phyloP scores from a whole-genome alignment of 2,797 vertebrate species.

The Cryptoblepharus egeriae region DNA sequence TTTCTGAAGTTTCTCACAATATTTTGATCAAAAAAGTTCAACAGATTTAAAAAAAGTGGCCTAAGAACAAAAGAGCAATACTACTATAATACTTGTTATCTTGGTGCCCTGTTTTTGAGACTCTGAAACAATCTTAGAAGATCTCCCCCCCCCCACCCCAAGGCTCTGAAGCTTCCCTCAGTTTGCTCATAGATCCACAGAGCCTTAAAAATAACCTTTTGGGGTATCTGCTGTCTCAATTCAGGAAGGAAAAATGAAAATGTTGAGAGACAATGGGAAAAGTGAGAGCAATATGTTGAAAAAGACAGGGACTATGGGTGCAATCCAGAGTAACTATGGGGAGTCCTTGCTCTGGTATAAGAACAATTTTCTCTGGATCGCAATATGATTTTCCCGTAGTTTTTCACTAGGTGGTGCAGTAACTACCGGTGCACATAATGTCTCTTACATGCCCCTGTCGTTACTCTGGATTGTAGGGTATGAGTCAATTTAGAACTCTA shows the following conservation, averaged over 20 bases:
- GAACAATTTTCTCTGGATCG: too few species aligned
- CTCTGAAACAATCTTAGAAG: not conserved
- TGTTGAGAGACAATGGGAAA: not conserved
- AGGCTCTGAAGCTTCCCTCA: not conserved
- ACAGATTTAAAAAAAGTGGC: not conserved
- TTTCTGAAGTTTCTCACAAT: conserved; percentile 26
- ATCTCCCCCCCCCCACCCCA: not conserved
- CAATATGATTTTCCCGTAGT: too few species aligned
- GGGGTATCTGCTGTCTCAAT: not conserved
- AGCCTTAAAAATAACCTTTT: not conserved
- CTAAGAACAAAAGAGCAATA: not conserved
- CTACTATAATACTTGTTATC: not conserved
- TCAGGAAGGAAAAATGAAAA: not conserved
- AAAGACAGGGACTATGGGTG: too few species aligned
- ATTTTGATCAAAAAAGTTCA: conserved; percentile 41
- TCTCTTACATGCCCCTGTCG: too few species aligned
- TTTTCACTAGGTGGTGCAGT: too few species aligned
- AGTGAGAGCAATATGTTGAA: not conserved
- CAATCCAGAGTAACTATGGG: too few species aligned
- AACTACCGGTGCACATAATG: too few species aligned
- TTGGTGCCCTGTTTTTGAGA: not conserved
- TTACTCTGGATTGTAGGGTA: too few species aligned
- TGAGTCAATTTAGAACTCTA: not conserved
- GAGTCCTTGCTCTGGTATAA: too few species aligned
- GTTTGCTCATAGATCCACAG: not conserved